Conservation (phyloP, 2,113 vertebrate species). For the Eolophus roseicapilla region DNA sequence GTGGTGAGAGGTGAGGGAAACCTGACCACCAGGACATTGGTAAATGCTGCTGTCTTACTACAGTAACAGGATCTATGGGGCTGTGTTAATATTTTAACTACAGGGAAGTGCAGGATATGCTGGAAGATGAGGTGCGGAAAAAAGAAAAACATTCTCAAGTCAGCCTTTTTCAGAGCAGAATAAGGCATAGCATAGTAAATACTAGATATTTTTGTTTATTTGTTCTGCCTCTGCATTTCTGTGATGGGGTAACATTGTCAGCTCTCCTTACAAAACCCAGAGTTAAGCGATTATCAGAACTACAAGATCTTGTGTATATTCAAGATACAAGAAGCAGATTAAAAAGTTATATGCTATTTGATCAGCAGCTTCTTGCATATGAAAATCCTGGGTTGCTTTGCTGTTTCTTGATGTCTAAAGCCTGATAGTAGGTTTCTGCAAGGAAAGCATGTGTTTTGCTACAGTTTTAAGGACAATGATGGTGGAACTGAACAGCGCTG, state of each 20-base stretch:
- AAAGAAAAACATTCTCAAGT: neutral
- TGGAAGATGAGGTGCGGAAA: neutral
- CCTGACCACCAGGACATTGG: neutral
- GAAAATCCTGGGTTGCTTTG: slow-evolving; percentile 51
- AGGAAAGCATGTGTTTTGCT: neutral
- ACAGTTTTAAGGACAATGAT: slow-evolving; percentile 36
- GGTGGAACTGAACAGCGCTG: slow-evolving; percentile 30
- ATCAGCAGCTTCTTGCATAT: slow-evolving; percentile 28
- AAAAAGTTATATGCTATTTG: neutral
- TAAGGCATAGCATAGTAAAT: neutral
- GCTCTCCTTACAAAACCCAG: neutral
- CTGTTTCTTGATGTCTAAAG: slow-evolving; percentile 16
- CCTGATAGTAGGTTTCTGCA: neutral
- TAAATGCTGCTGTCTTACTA: neutral
- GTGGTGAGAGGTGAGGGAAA: neutral
- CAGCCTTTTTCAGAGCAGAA: neutral
- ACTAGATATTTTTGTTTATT: neutral
- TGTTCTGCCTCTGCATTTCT: neutral
- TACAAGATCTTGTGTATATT: neutral
- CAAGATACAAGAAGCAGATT: neutral
- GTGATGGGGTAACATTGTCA: rapidly evolving
- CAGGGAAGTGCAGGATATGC: neutral
- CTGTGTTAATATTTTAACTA: neutral
- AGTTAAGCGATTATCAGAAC: slow-evolving; percentile 18
- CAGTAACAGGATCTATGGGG: neutral